Percentiles rank a stretch among this genome's conserved stretches.
phyloP scores from a whole-genome alignment of 2,797 vertebrate genomes.

The Myripristis murdjan region DNA sequence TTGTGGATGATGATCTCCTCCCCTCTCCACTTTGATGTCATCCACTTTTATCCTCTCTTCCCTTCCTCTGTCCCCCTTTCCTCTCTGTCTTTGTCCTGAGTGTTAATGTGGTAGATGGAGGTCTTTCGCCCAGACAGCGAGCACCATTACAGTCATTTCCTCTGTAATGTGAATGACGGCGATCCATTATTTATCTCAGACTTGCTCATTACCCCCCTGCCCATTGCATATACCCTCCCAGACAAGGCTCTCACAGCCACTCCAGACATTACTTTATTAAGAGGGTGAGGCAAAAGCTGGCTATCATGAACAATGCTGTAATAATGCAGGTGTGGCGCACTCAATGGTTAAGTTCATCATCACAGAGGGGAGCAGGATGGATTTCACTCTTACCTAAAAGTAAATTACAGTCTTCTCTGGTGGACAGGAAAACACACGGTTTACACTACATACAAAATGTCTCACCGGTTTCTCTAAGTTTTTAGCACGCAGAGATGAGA shows the following conservation, averaged over 20 bases:
- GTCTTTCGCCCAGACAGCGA: conserved; percentile 81
- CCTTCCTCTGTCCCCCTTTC: conserved; percentile 61
- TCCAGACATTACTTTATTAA: conserved; percentile 82
- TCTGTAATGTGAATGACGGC: conserved; percentile 86
- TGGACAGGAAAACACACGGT: conserved; percentile 48
- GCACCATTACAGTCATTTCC: conserved; percentile 89
- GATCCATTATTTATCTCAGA: conserved; percentile 88
- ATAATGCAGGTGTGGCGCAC: conserved; percentile 66
- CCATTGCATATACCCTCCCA: conserved; percentile 72
- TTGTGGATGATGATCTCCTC: conserved; percentile 61
- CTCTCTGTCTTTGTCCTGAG: conserved; percentile 78
- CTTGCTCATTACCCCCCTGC: conserved; percentile 81
- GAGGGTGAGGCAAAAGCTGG: conserved; percentile 67
- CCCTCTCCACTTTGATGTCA: conserved; percentile 59
- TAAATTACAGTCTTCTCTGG: conserved; percentile 48
- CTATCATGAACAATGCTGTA: conserved; percentile 59
- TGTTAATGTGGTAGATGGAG: conserved; percentile 86
- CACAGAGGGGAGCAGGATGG: conserved; percentile 28
- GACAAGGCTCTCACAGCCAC: conserved; percentile 78
- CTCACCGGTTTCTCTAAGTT: conserved; percentile 27
- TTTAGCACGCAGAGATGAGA: background rate
- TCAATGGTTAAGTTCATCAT: conserved; percentile 58
- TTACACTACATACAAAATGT: conserved; percentile 18
- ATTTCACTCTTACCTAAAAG: conserved; percentile 26
- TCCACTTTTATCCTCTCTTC: conserved; percentile 65